Evolutionary conservation across 2,888 invertebrate genomes (phyloP).

Genomic region (Trichogramma evanescens): DNA sequence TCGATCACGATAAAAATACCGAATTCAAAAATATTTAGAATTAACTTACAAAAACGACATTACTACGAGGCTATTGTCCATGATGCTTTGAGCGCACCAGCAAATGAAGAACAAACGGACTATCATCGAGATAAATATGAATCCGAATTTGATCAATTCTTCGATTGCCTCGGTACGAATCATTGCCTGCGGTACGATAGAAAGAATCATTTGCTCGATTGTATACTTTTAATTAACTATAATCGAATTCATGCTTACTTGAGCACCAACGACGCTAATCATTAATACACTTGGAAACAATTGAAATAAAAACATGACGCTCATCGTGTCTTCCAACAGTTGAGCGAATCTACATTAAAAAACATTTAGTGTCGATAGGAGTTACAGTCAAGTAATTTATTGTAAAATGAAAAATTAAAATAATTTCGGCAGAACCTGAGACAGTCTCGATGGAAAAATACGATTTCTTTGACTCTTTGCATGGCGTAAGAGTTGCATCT

Average conservation of each 20-base stretch:
- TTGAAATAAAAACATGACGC: constrained; percentile 6
- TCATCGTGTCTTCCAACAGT: constrained; percentile 7
- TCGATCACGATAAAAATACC: background rate
- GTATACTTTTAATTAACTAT: background rate
- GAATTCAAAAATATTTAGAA: background rate
- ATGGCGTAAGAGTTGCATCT: background rate
- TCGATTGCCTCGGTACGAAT: background rate
- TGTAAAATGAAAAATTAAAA: background rate
- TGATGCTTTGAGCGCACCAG: constrained; percentile 10
- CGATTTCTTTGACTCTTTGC: background rate
- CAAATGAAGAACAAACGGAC: constrained; percentile 12
- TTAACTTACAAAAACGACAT: constrained; percentile 4
- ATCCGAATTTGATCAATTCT: constrained; percentile 2
- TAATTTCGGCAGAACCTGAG: background rate
- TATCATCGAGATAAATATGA: background rate
- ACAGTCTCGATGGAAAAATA: too few species aligned
- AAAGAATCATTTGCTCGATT: background rate
- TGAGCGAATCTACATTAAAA: constrained; percentile 7
- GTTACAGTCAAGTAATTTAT: too few species aligned
- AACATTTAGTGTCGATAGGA: background rate
- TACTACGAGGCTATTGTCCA: constrained; percentile 5
- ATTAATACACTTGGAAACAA: constrained; percentile 11
- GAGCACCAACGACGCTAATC: constrained; percentile 10
- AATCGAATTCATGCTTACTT: constrained; percentile 1
- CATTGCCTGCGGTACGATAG: constrained; percentile 1